Base-by-base conservation (phyloP, 1,140 invertebrate species). In the Neocloeon triangulifer region DNA sequence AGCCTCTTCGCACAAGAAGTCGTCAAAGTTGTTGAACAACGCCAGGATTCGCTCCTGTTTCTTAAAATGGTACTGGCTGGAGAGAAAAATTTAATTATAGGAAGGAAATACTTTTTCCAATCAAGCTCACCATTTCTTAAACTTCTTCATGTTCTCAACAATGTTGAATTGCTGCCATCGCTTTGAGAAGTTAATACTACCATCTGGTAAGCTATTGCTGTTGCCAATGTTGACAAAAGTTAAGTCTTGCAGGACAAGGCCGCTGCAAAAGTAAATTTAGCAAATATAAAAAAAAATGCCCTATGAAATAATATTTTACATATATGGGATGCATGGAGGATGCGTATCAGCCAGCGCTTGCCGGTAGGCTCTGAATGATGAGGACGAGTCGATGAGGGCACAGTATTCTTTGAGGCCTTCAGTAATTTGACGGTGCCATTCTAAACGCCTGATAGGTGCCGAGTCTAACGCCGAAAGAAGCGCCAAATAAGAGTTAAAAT, bases 201-300 rank as follows among this genome's bases (percentile, higher is more conserved):
- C 77, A 46, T 94, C 84, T 5, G 70, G 63, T 42, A 95, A 56
- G 33, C 74, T 63, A 51, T 96, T 84, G 37, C 66, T 79, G 55
- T 96, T 97, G 26, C 92, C 94, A 50, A 95, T 88, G 56, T 97
- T 85, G 25, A 98, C 86, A 58, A 98, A 97, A 4, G 94, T 98
- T 47, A 98, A 61, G 61, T 98, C 94, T 72, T 98, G 92, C 23
- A 98, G 64, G 33, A 97, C 91, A 25, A 97, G 61, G 30, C 94
- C 94, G 50, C 91, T 97, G 62, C n/a, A 34, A 21, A 9, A 38
- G n/a, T n/a, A n/a, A n/a, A n/a, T n/a, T n/a, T n/a, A n/a, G n/a
- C n/a, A n/a, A n/a, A n/a, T n/a, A n/a, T n/a, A n/a, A n/a, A n/a
- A n/a, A n/a, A n/a, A n/a, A n/a, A n/a, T n/a, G n/a, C n/a, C n/a